Conservation (phyloP, 2,888 invertebrate species). For the Pardosa pseudoannulata region DNA sequence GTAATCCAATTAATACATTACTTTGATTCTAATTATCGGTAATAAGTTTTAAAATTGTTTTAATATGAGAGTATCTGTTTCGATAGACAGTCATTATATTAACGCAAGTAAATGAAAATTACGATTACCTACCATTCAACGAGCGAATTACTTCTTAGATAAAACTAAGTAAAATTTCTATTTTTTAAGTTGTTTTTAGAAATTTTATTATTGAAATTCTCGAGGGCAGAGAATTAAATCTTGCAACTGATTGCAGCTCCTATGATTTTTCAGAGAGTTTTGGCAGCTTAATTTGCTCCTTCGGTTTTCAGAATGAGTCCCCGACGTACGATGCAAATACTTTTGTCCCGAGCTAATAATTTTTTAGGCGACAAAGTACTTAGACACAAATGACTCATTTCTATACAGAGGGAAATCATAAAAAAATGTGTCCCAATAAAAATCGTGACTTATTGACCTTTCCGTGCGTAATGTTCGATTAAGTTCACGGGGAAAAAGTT, state of each 20-base stretch:
- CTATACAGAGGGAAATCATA: constrained; percentile 16
- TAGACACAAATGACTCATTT: constrained; percentile 63
- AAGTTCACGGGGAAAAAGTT: constrained; percentile 49
- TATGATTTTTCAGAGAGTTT: constrained; percentile 50
- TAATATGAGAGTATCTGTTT: too few relatives aligned
- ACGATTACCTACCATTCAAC: too few relatives aligned
- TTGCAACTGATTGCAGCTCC: constrained; percentile 59
- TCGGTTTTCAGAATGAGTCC: constrained; percentile 57
- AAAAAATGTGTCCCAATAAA: constrained; percentile 37
- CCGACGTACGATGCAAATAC: constrained; percentile 55
- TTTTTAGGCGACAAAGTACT: constrained; percentile 62
- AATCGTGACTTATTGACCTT: constrained; percentile 62
- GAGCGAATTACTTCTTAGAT: too few relatives aligned
- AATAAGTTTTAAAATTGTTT: too few relatives aligned
- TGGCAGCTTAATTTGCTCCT: constrained; percentile 54
- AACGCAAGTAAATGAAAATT: too few relatives aligned
- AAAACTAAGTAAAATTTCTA: background rate
- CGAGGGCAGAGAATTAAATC: constrained; percentile 64
- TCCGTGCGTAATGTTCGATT: constrained; percentile 60
- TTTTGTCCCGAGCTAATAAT: constrained; percentile 49
- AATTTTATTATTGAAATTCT: constrained; percentile 52
- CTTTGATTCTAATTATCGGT: too few relatives aligned
- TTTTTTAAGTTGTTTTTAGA: constrained; percentile 17
- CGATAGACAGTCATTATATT: too few relatives aligned
- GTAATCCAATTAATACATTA: too few relatives aligned